A percentile compares a stretch with the other conserved stretches of the same genome.
Conservation (phyloP, 2,888 invertebrate genomes). For the Lepetodrilus schrolli region DNA sequence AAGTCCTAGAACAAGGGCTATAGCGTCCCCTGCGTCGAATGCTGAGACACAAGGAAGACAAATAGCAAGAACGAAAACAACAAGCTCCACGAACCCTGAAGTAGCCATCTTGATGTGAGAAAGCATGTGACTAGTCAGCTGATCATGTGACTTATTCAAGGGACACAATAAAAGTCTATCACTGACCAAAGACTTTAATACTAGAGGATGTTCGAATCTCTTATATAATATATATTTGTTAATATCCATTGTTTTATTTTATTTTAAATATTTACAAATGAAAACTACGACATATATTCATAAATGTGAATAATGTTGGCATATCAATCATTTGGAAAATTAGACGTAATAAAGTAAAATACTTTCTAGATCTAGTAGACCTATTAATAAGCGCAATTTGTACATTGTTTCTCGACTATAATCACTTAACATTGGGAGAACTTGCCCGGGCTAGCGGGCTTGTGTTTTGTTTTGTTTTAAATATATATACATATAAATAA, state of each 20-base stretch:
- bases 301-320: too few relatives aligned
- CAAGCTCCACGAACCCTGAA: constrained; percentile 35
- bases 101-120: constrained; percentile 59
- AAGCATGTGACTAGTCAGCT: constrained; percentile 54
- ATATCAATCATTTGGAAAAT: neutral
- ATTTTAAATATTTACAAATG: neutral
- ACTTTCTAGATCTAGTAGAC: too few relatives aligned
- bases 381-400: too few relatives aligned
- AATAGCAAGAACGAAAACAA: constrained; percentile 53
- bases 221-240: neutral
- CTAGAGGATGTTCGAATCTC: neutral
- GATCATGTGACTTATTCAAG: constrained; percentile 35
- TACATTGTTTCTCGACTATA: too few relatives aligned
- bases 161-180: neutral
- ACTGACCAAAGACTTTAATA: neutral
- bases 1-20: constrained; percentile 74
- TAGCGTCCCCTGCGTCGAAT: constrained; percentile 75
- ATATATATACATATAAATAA: too few relatives aligned
- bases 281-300: neutral
- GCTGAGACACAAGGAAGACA: constrained; percentile 69
- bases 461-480: too few relatives aligned
- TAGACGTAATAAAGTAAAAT: too few relatives aligned
- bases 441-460: too few relatives aligned
- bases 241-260: neutral
- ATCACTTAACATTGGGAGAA: too few relatives aligned